These are phyloP conservation scores for Empidonax alnorum DNA, from an alignment of 2,113 vertebrate genomes.

Conservation along the genomic window DNA sequence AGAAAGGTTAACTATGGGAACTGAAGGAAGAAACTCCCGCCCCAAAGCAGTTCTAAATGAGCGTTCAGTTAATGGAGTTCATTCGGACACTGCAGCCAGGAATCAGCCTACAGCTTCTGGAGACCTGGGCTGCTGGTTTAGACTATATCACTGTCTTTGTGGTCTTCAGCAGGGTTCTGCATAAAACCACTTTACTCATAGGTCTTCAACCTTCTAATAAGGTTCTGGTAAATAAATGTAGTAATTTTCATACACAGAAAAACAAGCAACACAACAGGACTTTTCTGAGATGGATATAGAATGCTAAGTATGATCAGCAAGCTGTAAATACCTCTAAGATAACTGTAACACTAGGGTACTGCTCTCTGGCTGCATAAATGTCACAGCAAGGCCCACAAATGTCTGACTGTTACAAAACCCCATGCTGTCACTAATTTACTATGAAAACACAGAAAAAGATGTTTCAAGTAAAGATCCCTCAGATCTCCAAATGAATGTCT, in stretches of 20 bases:
- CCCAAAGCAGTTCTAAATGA: neutral
- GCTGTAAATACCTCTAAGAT: neutral
- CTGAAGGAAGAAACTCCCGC: neutral
- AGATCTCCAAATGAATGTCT: slow-evolving; percentile 25
- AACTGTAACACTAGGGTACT: neutral
- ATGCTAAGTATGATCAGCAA: neutral
- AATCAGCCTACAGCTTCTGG: neutral
- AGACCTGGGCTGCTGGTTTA: neutral
- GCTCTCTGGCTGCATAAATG: neutral
- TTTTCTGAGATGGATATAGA: neutral
- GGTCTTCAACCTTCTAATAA: neutral
- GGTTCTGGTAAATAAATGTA: neutral
- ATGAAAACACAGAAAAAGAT: slow-evolving; percentile 17
- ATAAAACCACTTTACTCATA: neutral
- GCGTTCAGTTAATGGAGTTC: neutral
- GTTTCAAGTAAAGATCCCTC: slow-evolving; percentile 38
- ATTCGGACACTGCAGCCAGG: neutral
- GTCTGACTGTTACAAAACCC: neutral
- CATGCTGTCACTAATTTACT: neutral
- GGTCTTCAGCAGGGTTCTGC: neutral
- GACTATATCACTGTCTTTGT: neutral
- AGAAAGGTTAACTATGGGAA: neutral
- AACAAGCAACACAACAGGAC: neutral
- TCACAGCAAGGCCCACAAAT: neutral
- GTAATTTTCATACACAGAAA: neutral